Percentiles rank a stretch among this genome's conserved stretches.
Conservation (phyloP, 2,888 invertebrate genomes). For the Hemistola chrysoprasaria region DNA sequence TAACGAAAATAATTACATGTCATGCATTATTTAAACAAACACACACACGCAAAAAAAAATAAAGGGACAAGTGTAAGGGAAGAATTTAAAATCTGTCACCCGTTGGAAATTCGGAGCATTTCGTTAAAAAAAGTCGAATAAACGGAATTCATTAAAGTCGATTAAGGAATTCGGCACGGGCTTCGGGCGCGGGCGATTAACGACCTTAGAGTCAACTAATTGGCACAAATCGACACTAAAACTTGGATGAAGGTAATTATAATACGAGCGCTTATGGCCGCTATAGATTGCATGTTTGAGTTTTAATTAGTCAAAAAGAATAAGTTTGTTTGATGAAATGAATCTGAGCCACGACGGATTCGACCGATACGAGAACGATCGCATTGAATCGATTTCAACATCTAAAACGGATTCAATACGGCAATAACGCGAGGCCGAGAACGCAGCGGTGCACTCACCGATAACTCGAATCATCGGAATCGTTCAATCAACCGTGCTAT, state of each 20-base stretch:
- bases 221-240: constrained; percentile 59
- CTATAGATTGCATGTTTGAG: constrained; percentile 28
- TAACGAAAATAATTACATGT: constrained; percentile 71
- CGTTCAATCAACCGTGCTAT: constrained; percentile 71
- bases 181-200: constrained; percentile 44
- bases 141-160: constrained; percentile 69
- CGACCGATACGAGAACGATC: constrained; percentile 21
- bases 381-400: constrained; percentile 25
- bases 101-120: constrained; percentile 73
- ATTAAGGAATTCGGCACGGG: constrained; percentile 62
- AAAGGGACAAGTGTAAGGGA: constrained; percentile 74
- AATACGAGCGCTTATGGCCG: constrained; percentile 36
- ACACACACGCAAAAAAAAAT: constrained; percentile 56
- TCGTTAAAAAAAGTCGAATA: constrained; percentile 62
- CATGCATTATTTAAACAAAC: constrained; percentile 77
- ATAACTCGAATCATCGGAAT: constrained; percentile 71
- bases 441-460: constrained; percentile 44
- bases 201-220: constrained; percentile 53
- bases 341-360: constrained; percentile 10
- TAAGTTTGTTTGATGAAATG: constrained; percentile 20
- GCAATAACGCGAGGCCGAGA: constrained; percentile 29
- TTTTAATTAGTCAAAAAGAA: constrained; percentile 28
- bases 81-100: constrained; percentile 81
- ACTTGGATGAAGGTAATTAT: constrained; percentile 49
- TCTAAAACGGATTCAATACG: constrained; percentile 21